Base-by-base conservation (phyloP, 2,113 vertebrate genomes). In the Hystrix brachyura region DNA sequence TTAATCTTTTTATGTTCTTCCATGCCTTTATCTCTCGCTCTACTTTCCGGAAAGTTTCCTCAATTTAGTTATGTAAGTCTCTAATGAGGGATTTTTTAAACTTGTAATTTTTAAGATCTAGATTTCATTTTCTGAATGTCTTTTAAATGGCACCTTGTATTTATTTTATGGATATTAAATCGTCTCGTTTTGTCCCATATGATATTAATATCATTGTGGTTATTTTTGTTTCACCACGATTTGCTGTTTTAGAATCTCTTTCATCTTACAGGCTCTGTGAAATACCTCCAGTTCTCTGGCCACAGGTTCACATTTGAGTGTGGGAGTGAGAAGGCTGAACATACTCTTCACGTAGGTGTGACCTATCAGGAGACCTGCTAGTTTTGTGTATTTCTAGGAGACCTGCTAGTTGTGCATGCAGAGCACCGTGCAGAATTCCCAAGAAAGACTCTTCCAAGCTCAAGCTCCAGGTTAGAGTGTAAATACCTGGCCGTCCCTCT, bases 241-340 rank as follows among this genome's bases (percentile, higher is more conserved):
- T 51, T 67, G 34, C 64, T 43, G 0, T 13, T 51, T n/a, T 62
- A n/a, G 72, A 81, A 38, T 7, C 18, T 34, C 51, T 72, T 43
- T 71, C 53, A 29, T 10, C 2, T 19, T 15, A 57, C 7, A 43
- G 27, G 14, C 23, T 51, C 74, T 84, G 32, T 34, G 64, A 64
- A 62, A 29, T 2, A 65, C 23, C 34, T 62, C 9, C 29, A 3
- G 21, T 23, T 34, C 32, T 62, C 34, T 19, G 53, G 43, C 0
- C 29, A n/a, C 7, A 17, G 60, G 38, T n/a, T 90, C 15, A 12
- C 38, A 17, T 34, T 74, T 88, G 78, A 17, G 10, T 13, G 18
- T 18, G 2, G 1, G 3, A 0, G n/a, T 34, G 11, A 5, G n/a
- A 25, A 1, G 27, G 4, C 23, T 18, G 10, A 14, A 59, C 21